These are phyloP conservation scores for Conops quadrifasciatus DNA, from an alignment of 2,888 invertebrate species.

Conservation along the genomic window DNA sequence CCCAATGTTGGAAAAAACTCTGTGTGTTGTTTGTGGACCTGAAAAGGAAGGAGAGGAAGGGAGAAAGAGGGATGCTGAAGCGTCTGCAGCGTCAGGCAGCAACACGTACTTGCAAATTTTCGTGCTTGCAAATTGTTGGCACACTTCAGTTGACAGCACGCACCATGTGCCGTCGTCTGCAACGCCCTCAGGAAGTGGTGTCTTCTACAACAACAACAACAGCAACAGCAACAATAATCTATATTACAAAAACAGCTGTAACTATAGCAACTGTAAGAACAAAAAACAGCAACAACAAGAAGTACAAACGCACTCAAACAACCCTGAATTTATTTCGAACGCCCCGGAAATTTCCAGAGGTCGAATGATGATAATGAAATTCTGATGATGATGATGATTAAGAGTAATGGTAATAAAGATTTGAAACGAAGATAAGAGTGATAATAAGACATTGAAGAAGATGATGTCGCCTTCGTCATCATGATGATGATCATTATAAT, in stretches of 20 bases:
- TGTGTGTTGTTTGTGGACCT: neutral
- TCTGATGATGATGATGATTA: neutral
- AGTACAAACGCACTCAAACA: neutral
- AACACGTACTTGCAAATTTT: conserved; percentile 46
- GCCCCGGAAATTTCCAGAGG: no score
- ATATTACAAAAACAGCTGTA: no score
- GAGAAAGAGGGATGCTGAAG: neutral
- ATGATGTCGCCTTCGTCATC: no score
- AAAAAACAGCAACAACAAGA: no score
- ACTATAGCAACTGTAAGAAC: no score
- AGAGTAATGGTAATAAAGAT: neutral
- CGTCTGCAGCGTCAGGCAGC: no score
- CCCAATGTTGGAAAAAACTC: neutral
- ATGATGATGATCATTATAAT: no score
- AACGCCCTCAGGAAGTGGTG: conserved; percentile 3
- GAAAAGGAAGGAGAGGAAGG: neutral
- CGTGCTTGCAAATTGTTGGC: conserved; percentile 64
- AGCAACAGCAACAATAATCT: no score
- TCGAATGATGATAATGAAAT: neutral
- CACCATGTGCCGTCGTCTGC: conserved; percentile 26
- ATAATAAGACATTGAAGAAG: no score
- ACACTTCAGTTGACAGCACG: conserved; percentile 62
- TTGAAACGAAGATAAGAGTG: no score
- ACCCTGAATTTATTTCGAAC: neutral
- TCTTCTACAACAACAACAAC: no score